phyloP scores from a whole-genome alignment of 2,797 vertebrate genomes.

The Chrosomus eos region DNA sequence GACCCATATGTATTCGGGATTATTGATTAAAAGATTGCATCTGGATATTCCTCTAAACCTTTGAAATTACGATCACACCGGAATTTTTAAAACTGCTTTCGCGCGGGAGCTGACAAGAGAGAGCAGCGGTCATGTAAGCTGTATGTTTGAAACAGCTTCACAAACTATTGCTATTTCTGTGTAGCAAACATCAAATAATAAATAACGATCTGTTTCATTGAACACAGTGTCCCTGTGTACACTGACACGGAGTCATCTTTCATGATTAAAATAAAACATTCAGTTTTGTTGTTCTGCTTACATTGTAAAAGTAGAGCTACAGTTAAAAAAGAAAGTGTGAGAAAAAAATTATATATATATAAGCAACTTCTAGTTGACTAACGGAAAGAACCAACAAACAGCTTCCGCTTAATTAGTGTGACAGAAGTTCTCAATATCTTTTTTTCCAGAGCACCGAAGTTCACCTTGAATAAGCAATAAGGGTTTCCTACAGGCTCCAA shows the following conservation, averaged over 20 bases:
- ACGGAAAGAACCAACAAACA: conserved; percentile 51
- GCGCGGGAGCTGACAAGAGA: too few species aligned
- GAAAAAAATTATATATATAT: neutral
- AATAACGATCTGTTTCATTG: neutral
- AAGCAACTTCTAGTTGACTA: neutral
- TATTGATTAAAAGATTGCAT: too few species aligned
- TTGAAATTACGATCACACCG: too few species aligned
- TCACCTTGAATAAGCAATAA: conserved; percentile 50
- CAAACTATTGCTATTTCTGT: too few species aligned
- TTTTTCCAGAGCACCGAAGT: conserved; percentile 38
- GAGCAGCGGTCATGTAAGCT: too few species aligned
- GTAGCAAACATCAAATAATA: too few species aligned
- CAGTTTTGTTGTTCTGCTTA: neutral
- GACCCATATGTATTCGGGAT: too few species aligned
- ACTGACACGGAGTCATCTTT: neutral
- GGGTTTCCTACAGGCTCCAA: conserved; percentile 75
- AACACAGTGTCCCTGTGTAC: neutral
- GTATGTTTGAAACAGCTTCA: too few species aligned
- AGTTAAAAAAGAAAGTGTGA: neutral
- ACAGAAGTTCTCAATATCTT: conserved; percentile 56
- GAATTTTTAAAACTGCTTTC: too few species aligned
- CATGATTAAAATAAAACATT: neutral
- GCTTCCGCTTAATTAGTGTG: conserved; percentile 72
- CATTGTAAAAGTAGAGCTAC: neutral
- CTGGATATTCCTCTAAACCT: too few species aligned